Base-by-base conservation (phyloP, 2,888 invertebrate species). In the Papilio elwesi region DNA sequence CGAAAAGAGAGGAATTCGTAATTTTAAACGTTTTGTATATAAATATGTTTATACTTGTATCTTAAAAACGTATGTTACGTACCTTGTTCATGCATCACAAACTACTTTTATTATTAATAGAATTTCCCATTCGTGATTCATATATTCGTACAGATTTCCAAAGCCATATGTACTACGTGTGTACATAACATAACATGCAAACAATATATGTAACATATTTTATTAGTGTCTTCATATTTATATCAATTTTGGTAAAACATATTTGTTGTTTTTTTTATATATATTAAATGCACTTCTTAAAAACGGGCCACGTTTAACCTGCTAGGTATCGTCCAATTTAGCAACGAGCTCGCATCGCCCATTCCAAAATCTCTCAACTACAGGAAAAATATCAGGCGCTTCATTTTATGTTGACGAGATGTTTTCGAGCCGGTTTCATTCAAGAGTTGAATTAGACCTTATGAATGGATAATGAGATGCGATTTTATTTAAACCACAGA, bases 401-500 rank as follows among this genome's bases (percentile, higher is more conserved):
- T 11, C 51, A 16, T 53, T 16, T 48, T 53, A 69, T 38, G 63
- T n/a, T 47, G 43, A 63, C 62, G 69, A 62, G 38, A 69, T 69
- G 52, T 63, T 63, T 63, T 63, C 63, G 63, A 47, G 15, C n/a
- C 63, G 49, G 52, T 63, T 70, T 64, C 36, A 63, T 70, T 47
- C 53, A 63, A 52, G 52, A 52, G 36, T 12, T 64, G 70, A 52
- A 53, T 53, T 51, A 11, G 52, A 52, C 52, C 59, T 47, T 52
- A n/a, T 52, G 52, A 67, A 67, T 47, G 52, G 59, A 13, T 52
- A 59, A 62, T 62, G 66, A 52, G 67, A 67, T 71, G 62, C 59
- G 67, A 47, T 52, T 67, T 71, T 43, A 6, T 67, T 62, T 67
- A 65, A 53, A 67, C 38, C 67, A 16, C 53, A 62, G 43, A 62